A percentile compares a stretch with the other conserved stretches of the same genome.
Conservation (phyloP, 2,888 invertebrate genomes). For the Tethea ocularis region DNA sequence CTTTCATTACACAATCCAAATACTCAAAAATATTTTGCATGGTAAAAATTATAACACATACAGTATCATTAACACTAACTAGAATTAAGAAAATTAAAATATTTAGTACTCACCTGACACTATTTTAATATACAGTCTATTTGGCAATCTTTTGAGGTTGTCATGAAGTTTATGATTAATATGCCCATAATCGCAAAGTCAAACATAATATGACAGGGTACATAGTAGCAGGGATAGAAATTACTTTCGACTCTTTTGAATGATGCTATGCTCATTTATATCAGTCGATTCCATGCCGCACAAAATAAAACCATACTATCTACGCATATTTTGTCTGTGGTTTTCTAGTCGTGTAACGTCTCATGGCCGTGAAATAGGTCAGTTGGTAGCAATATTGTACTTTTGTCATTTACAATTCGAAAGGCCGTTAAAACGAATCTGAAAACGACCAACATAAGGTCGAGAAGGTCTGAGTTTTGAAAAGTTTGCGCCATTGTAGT, state of each 20-base stretch:
- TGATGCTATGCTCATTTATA: neutral
- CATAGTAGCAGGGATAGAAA: neutral
- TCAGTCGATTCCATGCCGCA: neutral
- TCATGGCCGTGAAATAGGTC: neutral
- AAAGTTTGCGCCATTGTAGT: neutral
- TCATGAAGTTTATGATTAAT: neutral
- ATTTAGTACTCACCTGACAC: slow-evolving; percentile 19
- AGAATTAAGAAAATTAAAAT: slow-evolving; percentile 13
- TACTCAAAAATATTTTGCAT: slow-evolving; percentile 2
- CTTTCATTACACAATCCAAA: slow-evolving; percentile 44
- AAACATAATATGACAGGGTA: neutral
- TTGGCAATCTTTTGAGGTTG: slow-evolving; percentile 3
- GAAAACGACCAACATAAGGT: neutral
- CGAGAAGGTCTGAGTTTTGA: neutral
- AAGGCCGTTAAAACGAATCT: neutral
- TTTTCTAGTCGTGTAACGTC: neutral
- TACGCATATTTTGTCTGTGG: neutral
- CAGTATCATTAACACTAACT: slow-evolving; percentile 16
- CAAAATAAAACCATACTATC: neutral
- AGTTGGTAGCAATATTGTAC: neutral
- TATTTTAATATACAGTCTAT: slow-evolving; percentile 7
- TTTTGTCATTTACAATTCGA: neutral
- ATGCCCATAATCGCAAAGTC: neutral
- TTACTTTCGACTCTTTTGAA: neutral
- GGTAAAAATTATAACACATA: slow-evolving; percentile 22